Conservation (phyloP, 2,888 invertebrate genomes). For the Lacanobia wlatinum region DNA sequence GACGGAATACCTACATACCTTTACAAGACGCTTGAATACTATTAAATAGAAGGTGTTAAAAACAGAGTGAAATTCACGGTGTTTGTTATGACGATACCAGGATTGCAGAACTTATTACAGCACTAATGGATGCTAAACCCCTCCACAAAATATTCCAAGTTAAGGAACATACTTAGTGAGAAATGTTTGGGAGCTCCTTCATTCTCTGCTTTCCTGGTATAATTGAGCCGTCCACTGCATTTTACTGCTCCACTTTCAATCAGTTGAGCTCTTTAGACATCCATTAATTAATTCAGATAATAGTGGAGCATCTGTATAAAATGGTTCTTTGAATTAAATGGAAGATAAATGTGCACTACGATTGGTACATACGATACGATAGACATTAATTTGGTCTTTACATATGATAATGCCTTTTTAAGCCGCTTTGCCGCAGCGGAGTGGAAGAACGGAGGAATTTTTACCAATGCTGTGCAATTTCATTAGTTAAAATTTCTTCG, state of each 20-base stretch:
- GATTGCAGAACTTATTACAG: not conserved
- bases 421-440: no score
- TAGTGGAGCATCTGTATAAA: not conserved
- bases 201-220: conserved; percentile 7
- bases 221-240: not conserved
- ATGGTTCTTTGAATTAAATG: not conserved
- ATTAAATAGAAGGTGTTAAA: no score
- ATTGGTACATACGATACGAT: not conserved
- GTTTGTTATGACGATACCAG: no score
- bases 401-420: no score
- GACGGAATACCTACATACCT: no score
- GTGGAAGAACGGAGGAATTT: no score
- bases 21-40: no score
- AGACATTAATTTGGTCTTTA: no score
- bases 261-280: conserved; percentile 7
- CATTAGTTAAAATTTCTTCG: no score
- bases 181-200: conserved; percentile 2
- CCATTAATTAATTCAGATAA: not conserved
- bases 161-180: not conserved
- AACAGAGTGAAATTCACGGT: not conserved
- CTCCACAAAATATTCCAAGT: not conserved
- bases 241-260: not conserved
- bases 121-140: not conserved
- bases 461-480: no score
- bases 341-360: no score